phyloP scores from a whole-genome alignment of 2,797 vertebrate genomes.

The Tinamus major region DNA sequence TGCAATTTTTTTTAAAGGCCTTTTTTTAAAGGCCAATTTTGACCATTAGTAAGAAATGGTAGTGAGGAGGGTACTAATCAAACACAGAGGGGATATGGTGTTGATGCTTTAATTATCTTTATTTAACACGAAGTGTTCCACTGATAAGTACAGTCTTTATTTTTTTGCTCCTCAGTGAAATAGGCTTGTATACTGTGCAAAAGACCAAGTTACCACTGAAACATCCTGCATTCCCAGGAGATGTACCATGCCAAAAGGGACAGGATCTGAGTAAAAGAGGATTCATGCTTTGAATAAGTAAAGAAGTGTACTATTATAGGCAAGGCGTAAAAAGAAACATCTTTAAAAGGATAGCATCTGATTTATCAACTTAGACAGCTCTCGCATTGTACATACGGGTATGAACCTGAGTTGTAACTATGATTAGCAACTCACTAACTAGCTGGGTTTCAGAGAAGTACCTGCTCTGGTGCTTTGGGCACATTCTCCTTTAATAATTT shows the following conservation, averaged over 20 bases:
- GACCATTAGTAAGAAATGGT: slow-evolving; percentile 32
- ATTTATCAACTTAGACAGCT: slow-evolving; percentile 55
- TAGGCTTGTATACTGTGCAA: not conserved
- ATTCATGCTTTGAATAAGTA: slow-evolving; percentile 71
- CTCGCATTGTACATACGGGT: accelerated
- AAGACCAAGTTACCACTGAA: slow-evolving; percentile 59
- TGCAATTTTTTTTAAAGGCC: slow-evolving; percentile 17
- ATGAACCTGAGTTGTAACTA: not conserved
- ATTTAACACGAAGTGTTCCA: slow-evolving; percentile 47
- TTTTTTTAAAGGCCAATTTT: slow-evolving; percentile 28
- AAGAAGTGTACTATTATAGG: slow-evolving; percentile 47
- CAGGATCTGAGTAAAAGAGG: slow-evolving; percentile 58
- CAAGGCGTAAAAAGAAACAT: slow-evolving; percentile 27
- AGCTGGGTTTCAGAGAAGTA: not conserved
- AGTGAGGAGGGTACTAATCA: slow-evolving; percentile 57
- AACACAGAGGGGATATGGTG: slow-evolving; percentile 32
- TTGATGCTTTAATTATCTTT: slow-evolving; percentile 58
- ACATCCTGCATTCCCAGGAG: slow-evolving; percentile 59
- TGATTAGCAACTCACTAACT: not conserved
- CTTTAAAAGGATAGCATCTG: slow-evolving; percentile 28
- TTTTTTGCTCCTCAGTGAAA: slow-evolving; percentile 48
- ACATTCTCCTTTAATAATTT: not conserved
- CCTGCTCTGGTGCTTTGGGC: not conserved
- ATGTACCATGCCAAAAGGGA: slow-evolving; percentile 65
- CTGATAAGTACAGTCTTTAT: slow-evolving; percentile 36